Percentiles rank a stretch among this genome's conserved stretches.
These are phyloP conservation scores for Dexiosoma caninum DNA, from an alignment of 2,888 invertebrate genomes.

Conservation along the genomic window DNA sequence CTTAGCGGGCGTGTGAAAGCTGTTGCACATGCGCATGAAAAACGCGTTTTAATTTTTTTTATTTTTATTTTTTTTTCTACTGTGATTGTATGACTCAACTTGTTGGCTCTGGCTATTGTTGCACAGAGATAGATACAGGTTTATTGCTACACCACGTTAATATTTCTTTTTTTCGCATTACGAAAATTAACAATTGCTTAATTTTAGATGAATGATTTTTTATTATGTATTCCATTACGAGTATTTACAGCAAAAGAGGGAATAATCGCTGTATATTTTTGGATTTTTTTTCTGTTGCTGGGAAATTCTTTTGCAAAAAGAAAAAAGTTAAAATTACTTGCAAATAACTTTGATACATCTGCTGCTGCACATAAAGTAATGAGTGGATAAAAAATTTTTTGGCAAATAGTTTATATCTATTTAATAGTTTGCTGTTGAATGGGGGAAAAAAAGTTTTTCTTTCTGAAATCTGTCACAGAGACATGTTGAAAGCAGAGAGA, in stretches of 20 bases:
- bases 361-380: neutral
- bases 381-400: neutral
- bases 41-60: conserved; percentile 56
- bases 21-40: conserved; percentile 60
- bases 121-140: conserved; percentile 47
- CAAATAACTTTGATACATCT: conserved; percentile 2
- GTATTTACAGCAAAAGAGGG: conserved; percentile 35
- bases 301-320: conserved; percentile 41
- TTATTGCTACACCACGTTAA: conserved; percentile 51
- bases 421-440: neutral
- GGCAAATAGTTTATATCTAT: neutral
- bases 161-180: conserved; percentile 44
- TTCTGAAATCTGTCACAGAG: neutral
- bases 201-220: conserved; percentile 41
- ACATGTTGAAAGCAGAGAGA: neutral
- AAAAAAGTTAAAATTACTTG: conserved; percentile 3
- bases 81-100: conserved; percentile 48
- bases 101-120: conserved; percentile 38
- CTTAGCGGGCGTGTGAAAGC: conserved; percentile 62
- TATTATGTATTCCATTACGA: conserved; percentile 15
- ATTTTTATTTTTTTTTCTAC: neutral
- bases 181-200: conserved; percentile 61
- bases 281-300: neutral
- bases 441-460: neutral
- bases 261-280: conserved; percentile 38